Conservation (phyloP, 2,888 invertebrate species). For the Dermolepida albohirtum region DNA sequence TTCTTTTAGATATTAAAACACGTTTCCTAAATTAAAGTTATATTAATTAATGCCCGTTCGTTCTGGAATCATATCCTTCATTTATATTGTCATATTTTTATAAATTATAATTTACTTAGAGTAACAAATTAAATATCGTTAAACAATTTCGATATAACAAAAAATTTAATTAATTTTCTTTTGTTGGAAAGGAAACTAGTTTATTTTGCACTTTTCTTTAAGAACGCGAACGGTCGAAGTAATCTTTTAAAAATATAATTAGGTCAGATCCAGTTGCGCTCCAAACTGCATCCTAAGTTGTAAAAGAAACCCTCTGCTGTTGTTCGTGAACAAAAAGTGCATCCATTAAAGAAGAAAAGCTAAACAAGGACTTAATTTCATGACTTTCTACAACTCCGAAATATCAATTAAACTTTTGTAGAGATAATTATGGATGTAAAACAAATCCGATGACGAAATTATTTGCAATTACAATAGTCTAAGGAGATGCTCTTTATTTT, state of each 20-base stretch:
- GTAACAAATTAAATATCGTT: too few relatives aligned
- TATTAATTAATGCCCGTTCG: too few relatives aligned
- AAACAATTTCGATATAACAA: too few relatives aligned
- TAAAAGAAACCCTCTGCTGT: not conserved
- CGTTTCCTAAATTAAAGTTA: too few relatives aligned
- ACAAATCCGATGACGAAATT: slow-evolving; percentile 12
- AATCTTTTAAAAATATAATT: slow-evolving; percentile 30
- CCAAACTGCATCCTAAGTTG: slow-evolving; percentile 9
- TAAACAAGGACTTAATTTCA: slow-evolving; percentile 31
- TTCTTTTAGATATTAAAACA: too few relatives aligned
- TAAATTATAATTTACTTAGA: too few relatives aligned
- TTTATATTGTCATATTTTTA: too few relatives aligned
- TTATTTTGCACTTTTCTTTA: not conserved
- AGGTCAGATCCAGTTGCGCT: slow-evolving; percentile 1
- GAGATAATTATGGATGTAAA: slow-evolving; percentile 34
- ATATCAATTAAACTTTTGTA: slow-evolving; percentile 37
- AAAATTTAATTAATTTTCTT: not conserved
- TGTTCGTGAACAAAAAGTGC: slow-evolving; percentile 19
- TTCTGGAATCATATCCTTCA: too few relatives aligned
- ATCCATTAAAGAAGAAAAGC: slow-evolving; percentile 17
- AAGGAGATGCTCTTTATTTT: not conserved
- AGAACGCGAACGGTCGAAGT: not conserved
- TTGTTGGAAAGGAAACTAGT: not conserved
- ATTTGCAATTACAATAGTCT: not conserved
- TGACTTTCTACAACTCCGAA: slow-evolving; percentile 3